Evolutionary conservation across 2,888 invertebrate genomes (phyloP).

Genomic region (Acanthacorydalis orientalis): DNA sequence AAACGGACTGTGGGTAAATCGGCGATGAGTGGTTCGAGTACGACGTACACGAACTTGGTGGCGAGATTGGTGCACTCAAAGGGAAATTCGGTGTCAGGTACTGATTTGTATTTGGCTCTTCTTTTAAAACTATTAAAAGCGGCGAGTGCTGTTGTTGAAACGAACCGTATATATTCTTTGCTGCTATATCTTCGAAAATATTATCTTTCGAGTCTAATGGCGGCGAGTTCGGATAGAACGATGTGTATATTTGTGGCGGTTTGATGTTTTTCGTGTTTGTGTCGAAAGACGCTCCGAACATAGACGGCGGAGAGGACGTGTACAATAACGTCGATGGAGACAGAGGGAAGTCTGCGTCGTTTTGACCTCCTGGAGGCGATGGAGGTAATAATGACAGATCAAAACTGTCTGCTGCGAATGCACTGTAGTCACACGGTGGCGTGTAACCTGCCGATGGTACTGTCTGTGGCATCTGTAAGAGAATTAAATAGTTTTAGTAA

Average conservation of each 20-base stretch:
- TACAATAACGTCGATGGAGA: constrained; percentile 29
- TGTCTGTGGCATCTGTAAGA: constrained; percentile 65
- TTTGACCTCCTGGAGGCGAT: constrained; percentile 9
- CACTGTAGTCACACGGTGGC: constrained; percentile 46
- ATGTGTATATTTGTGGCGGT: constrained; percentile 20
- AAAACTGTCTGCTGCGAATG: constrained; percentile 42
- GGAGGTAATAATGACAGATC: constrained; percentile 57
- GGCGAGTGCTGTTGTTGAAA: constrained; percentile 9
- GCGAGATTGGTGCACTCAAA: constrained; percentile 36
- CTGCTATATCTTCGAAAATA: constrained; percentile 25
- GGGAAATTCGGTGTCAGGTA: constrained; percentile 30
- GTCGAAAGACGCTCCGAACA: constrained; percentile 20
- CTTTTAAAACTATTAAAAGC: constrained; percentile 25
- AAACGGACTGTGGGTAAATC: constrained; percentile 17
- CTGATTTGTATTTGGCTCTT: constrained; percentile 34
- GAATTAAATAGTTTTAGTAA: no score
- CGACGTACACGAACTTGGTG: constrained; percentile 37
- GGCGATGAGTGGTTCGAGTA: constrained; percentile 38
- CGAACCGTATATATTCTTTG: constrained; percentile 17
- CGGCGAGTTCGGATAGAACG: constrained; percentile 20
- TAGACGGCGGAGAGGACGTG: constrained; percentile 21
- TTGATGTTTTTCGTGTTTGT: constrained; percentile 22
- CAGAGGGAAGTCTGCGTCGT: constrained; percentile 35
- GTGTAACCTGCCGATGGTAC: constrained; percentile 63
- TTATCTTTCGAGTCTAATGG: constrained; percentile 20